These are phyloP conservation scores for Chaenodraco wilsoni DNA, from an alignment of 2,797 vertebrate species.

Conservation along the genomic window DNA sequence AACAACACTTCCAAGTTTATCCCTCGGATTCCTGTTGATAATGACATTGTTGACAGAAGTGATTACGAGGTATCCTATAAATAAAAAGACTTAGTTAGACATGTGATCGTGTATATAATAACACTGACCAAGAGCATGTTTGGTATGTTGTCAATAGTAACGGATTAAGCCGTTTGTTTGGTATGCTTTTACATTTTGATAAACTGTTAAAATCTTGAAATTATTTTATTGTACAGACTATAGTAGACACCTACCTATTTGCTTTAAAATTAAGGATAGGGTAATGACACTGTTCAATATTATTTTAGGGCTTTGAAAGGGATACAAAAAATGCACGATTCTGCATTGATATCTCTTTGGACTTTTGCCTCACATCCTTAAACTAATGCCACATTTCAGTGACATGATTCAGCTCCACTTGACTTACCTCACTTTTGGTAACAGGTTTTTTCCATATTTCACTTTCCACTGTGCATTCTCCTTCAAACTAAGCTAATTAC, in stretches of 20 bases:
- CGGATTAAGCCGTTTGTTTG: not conserved
- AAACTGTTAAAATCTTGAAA: too few relatives aligned
- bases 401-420: too few relatives aligned
- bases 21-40: conserved; percentile 33
- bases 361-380: too few relatives aligned
- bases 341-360: too few relatives aligned
- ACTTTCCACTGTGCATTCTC: too few relatives aligned
- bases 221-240: too few relatives aligned
- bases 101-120: not conserved
- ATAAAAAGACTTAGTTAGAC: not conserved
- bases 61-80: conserved; percentile 31
- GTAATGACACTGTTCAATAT: not conserved
- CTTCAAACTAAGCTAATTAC: too few relatives aligned
- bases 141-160: not conserved
- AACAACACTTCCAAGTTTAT: conserved; percentile 48
- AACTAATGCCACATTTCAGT: not conserved
- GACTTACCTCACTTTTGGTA: too few relatives aligned
- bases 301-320: not conserved
- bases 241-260: too few relatives aligned
- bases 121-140: not conserved
- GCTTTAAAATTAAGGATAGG: not conserved
- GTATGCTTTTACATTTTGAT: not conserved
- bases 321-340: not conserved
- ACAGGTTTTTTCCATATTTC: too few relatives aligned
- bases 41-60: conserved; percentile 48